These are phyloP conservation scores for Xylocampa areola DNA, from an alignment of 2,888 invertebrate genomes.

Conservation along the genomic window DNA sequence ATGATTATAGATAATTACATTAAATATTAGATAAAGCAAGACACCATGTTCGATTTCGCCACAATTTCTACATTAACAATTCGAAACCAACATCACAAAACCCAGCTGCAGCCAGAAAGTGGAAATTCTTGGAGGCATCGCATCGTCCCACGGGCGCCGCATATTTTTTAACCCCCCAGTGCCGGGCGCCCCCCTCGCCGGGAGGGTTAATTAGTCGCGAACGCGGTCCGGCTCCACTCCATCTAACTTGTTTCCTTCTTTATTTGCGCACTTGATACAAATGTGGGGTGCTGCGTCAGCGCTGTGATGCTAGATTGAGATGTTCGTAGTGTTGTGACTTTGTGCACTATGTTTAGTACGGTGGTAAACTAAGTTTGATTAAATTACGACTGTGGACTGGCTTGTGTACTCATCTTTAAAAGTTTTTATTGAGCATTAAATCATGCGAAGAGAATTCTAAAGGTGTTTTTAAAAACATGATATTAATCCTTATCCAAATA, in stretches of 20 bases:
- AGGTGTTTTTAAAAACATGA: too few relatives aligned
- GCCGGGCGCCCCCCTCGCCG: conserved; percentile 61
- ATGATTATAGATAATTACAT: too few relatives aligned
- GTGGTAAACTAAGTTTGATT: too few relatives aligned
- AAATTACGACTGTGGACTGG: too few relatives aligned
- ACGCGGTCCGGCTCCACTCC: conserved; percentile 86
- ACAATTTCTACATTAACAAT: conserved; percentile 24
- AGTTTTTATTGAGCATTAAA: too few relatives aligned
- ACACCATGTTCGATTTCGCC: conserved; percentile 4
- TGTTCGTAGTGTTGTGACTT: conserved; percentile 20
- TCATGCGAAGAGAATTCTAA: too few relatives aligned
- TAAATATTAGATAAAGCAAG: too few relatives aligned
- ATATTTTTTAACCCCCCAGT: conserved; percentile 79
- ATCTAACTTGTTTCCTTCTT: conserved; percentile 89
- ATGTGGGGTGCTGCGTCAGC: conserved; percentile 75
- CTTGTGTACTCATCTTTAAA: too few relatives aligned
- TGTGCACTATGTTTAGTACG: background rate
- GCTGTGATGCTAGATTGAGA: conserved; percentile 41
- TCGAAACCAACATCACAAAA: conserved; percentile 36
- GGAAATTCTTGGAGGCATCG: conserved; percentile 74
- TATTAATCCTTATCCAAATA: too few relatives aligned
- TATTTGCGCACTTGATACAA: conserved; percentile 89
- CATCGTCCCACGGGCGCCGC: conserved; percentile 78
- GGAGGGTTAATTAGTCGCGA: conserved; percentile 89
- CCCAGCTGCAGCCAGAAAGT: conserved; percentile 60